Evolutionary conservation across 2,888 invertebrate genomes (phyloP).

Genomic region (Noctua fimbriata): DNA sequence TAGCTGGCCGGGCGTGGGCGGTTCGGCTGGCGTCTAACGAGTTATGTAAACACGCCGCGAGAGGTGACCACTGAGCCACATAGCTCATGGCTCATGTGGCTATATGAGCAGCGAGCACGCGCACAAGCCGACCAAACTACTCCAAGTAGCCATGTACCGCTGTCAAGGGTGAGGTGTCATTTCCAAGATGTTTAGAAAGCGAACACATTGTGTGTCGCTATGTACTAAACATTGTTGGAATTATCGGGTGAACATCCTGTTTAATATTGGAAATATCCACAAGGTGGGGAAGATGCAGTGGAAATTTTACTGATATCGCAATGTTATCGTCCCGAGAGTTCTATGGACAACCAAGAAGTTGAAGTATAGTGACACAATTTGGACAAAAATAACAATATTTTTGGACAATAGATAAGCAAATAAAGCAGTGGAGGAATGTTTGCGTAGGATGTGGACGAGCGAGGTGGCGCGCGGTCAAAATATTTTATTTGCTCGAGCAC

Average conservation of each 20-base stretch:
- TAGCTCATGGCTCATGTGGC: conserved; percentile 35
- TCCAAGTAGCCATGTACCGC: conserved; percentile 79
- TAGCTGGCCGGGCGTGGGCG: conserved; percentile 79
- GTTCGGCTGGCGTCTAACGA: conserved; percentile 84
- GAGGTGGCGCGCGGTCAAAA: conserved; percentile 75
- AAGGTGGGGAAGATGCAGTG: conserved; percentile 1
- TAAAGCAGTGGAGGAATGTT: conserved; percentile 66
- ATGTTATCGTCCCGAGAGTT: not conserved
- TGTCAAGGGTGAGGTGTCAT: conserved; percentile 77
- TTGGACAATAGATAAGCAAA: conserved; percentile 60
- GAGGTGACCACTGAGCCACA: conserved; percentile 79
- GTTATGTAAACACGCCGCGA: conserved; percentile 85
- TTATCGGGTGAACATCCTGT: conserved; percentile 61
- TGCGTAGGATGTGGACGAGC: conserved; percentile 72
- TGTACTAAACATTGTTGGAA: conserved; percentile 59
- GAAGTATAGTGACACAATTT: conserved; percentile 19
- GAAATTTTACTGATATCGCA: conserved; percentile 16
- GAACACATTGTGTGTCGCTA: conserved; percentile 59
- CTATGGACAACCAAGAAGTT: not conserved
- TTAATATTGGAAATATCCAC: conserved; percentile 50
- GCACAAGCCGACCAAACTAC: conserved; percentile 77
- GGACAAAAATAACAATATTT: conserved; percentile 45
- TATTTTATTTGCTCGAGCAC: conserved; percentile 82
- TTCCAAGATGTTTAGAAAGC: conserved; percentile 74
- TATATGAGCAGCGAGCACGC: conserved; percentile 63